A percentile compares a stretch with the other conserved stretches of the same genome.
Evolutionary conservation across 1,140 invertebrate genomes (phyloP).

Genomic region (Thaumatotibia leucotreta): DNA sequence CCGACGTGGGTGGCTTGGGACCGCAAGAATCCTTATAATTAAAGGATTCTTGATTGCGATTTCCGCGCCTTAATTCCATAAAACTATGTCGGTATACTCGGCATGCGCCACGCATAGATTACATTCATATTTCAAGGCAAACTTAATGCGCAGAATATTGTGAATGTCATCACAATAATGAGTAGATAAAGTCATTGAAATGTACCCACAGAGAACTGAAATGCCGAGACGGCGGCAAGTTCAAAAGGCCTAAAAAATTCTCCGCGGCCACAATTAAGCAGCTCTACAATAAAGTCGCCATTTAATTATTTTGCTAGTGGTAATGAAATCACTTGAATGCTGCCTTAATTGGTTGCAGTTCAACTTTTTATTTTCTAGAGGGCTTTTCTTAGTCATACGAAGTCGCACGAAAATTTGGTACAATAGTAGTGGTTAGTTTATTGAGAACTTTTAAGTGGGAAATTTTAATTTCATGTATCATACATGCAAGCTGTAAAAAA

Average conservation of each 20-base stretch:
- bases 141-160: slow-evolving; percentile 24
- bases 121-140: slow-evolving; percentile 39
- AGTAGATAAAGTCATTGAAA: slow-evolving; percentile 53
- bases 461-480: neutral
- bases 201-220: slow-evolving; percentile 2
- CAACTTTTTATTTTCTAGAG: slow-evolving; percentile 19
- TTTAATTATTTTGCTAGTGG: slow-evolving; percentile 58
- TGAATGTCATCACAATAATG: slow-evolving; percentile 21
- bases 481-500: too few relatives aligned
- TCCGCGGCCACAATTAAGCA: slow-evolving; percentile 43
- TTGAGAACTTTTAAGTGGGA: neutral
- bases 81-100: slow-evolving; percentile 42
- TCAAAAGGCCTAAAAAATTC: slow-evolving; percentile 54
- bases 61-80: slow-evolving; percentile 45
- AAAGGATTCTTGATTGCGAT: slow-evolving; percentile 48
- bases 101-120: slow-evolving; percentile 44
- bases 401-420: neutral
- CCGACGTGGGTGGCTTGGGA: slow-evolving; percentile 39
- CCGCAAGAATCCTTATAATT: slow-evolving; percentile 25
- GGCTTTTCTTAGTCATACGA: slow-evolving; percentile 1
- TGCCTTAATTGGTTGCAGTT: slow-evolving; percentile 44
- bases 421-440: slow-evolving; percentile 3
- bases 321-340: slow-evolving; percentile 54
- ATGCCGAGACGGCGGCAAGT: slow-evolving; percentile 5
- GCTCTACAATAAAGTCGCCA: slow-evolving; percentile 56